These are phyloP conservation scores for Erpornis zantholeuca DNA, from an alignment of 2,113 vertebrate species.

Conservation along the genomic window DNA sequence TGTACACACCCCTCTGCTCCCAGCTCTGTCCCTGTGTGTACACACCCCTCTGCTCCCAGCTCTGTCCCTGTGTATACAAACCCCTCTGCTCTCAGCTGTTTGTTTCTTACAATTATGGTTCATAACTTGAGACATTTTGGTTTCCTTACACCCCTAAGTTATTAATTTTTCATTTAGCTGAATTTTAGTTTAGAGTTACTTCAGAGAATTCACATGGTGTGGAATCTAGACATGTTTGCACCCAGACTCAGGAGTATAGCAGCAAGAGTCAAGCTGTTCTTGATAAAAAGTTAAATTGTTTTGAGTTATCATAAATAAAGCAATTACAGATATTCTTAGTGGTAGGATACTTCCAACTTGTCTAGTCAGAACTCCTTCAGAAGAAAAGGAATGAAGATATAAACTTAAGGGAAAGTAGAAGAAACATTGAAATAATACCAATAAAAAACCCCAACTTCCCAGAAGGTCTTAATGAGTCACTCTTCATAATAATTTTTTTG, in stretches of 20 bases:
- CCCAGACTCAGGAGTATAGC: neutral
- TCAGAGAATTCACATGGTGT: neutral
- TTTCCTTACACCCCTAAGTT: neutral
- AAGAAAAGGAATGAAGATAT: neutral
- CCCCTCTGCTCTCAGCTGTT: too few relatives aligned
- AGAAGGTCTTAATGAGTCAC: neutral
- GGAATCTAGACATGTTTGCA: neutral
- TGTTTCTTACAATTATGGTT: too few relatives aligned
- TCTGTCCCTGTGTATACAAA: too few relatives aligned
- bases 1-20: too few relatives aligned
- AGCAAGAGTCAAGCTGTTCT: neutral
- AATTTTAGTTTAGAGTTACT: neutral
- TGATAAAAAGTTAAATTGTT: neutral
- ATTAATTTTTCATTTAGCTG: neutral
- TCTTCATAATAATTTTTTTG: neutral
- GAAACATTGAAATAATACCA: neutral
- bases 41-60: too few relatives aligned
- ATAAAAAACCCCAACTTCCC: rapidly evolving
- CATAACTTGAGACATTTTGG: neutral
- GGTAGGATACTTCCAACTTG: neutral
- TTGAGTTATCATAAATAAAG: neutral
- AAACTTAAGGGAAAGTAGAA: neutral
- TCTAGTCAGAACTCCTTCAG: neutral
- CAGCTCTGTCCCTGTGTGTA: too few relatives aligned
- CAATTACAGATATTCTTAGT: neutral